A percentile compares a stretch with the other conserved stretches of the same genome.
Conservation (phyloP, 2,113 vertebrate species). For the Mesembrinibis cayennensis region DNA sequence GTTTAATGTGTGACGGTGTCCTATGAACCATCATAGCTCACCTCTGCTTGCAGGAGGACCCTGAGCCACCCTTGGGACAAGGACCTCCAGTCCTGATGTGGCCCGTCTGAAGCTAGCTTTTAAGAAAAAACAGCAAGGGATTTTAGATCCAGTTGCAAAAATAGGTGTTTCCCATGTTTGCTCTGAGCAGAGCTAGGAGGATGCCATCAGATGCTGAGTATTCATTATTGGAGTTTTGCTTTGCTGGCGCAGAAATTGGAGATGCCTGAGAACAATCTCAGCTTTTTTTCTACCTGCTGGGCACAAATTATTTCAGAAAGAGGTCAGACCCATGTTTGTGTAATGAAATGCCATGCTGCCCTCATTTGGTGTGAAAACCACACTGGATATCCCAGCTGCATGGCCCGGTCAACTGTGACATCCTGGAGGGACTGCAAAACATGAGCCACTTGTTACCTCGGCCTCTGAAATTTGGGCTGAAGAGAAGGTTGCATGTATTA, state of each 20-base stretch:
- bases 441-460: not conserved
- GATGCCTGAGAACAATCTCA: not conserved
- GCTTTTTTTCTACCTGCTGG: not conserved
- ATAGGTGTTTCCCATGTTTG: not conserved
- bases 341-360: not conserved
- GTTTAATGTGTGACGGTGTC: not conserved
- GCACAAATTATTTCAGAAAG: not conserved
- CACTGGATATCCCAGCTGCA: not conserved
- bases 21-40: not conserved
- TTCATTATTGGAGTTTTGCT: not conserved
- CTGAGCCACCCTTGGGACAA: not conserved
- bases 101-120: not conserved
- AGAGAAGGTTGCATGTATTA: not conserved
- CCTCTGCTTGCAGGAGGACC: not conserved
- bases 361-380: not conserved
- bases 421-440: not conserved
- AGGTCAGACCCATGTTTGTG: not conserved
- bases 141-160: not conserved
- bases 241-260: not conserved
- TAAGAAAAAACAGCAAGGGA: not conserved
- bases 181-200: not conserved
- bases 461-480: not conserved
- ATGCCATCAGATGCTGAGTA: not conserved
- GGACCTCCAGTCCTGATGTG: not conserved
- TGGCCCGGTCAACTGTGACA: fast-evolving